These are phyloP conservation scores for Drosophila planitibia DNA, from an alignment of 2,888 invertebrate genomes.

Conservation along the genomic window DNA sequence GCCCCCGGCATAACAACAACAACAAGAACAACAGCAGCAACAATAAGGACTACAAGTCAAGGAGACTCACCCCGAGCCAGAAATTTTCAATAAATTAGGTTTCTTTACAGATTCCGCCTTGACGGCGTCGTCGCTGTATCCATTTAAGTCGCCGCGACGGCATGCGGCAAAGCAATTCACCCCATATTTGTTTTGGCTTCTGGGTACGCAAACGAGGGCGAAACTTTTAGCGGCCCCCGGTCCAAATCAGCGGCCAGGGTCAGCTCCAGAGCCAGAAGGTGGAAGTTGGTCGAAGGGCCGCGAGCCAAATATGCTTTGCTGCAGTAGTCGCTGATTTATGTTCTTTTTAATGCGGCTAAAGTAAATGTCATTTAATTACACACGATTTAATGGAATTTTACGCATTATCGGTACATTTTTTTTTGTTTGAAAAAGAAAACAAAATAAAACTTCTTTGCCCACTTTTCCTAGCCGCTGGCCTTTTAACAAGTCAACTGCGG, in stretches of 20 bases:
- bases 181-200: constrained; percentile 75
- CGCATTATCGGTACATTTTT: constrained; percentile 78
- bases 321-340: constrained; percentile 83
- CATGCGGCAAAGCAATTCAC: constrained; percentile 60
- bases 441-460: constrained; percentile 14
- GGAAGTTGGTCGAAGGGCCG: constrained; percentile 35
- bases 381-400: constrained; percentile 84
- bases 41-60: constrained; percentile 50
- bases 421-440: not conserved
- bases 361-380: constrained; percentile 85
- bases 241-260: constrained; percentile 11
- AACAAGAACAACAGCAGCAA: constrained; percentile 40
- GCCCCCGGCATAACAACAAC: constrained; percentile 63
- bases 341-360: constrained; percentile 84
- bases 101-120: constrained; percentile 80
- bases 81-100: constrained; percentile 85
- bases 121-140: constrained; percentile 48
- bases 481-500: constrained; percentile 56
- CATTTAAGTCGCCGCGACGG: constrained; percentile 51
- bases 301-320: constrained; percentile 60
- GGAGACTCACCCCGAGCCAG: constrained; percentile 74
- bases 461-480: constrained; percentile 37
- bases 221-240: constrained; percentile 50
- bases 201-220: constrained; percentile 68
- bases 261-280: constrained; percentile 19